Evolutionary conservation across 2,888 invertebrate species (phyloP), one percentile per base, ranked within the genome.

Genomic region (Mythimna impura): DNA sequence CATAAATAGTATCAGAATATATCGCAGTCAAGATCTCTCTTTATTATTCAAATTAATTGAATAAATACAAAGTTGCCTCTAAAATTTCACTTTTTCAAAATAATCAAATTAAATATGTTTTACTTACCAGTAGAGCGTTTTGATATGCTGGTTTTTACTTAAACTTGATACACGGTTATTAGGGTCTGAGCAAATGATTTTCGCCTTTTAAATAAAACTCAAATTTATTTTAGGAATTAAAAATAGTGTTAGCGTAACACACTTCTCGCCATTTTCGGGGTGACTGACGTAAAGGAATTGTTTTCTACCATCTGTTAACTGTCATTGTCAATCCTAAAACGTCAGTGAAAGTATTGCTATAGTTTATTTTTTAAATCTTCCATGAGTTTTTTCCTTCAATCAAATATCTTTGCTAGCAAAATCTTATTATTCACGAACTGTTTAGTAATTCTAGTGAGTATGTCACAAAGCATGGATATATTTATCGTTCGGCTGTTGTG

Each of bases 201-300:
- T 87, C 76, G 81, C 79, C 83, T 78, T 47, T 85, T 77, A 82
- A 85, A 82, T 85, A 86, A 83, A 80, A 78, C 84, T 84, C 85
- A 84, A 87, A 85, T 81, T 85, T 78, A 71, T 50, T 68, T 64
- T 52, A 52, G 12, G 68, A 76, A 69, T 66, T 67, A 86, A 90
- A 91, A 89, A 72, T 78, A 70, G 66, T 78, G 73, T 87, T 85
- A 89, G 86, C 89, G 86, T 89, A 88, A 91, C 92, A 92, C 91
- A 92, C 90, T 91, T 87, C 89, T 89, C 89, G 89, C 92, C 94
- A 94, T 95, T 91, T 94, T 93, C 87, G 87, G 88, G 84, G 89
- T 86, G 75, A 88, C 85, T 88, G 82, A 78, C 81, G 76, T 64
- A 76, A 72, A 68, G 47, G 54, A 68, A 67, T 43, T 66, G 34